A percentile compares a stretch with the other conserved stretches of the same genome.
Conservation (phyloP, 2,113 vertebrate species). For the Jaculus jaculus region DNA sequence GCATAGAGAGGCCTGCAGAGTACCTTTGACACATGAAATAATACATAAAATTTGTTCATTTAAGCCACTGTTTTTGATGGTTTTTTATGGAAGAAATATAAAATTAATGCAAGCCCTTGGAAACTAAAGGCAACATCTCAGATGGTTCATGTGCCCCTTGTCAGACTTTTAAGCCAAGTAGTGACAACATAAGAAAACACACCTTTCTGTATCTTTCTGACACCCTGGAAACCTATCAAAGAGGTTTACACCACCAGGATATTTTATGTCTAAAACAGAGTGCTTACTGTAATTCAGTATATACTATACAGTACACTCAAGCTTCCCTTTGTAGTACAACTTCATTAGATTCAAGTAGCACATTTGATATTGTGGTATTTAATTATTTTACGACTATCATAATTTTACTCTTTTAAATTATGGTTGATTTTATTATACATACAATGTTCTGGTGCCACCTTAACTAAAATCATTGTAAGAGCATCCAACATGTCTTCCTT, state of each 20-base stretch:
- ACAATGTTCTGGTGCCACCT: not conserved
- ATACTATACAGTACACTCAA: not conserved
- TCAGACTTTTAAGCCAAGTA: not conserved
- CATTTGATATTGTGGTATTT: not conserved
- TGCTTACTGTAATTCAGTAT: not conserved
- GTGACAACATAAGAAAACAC: not conserved
- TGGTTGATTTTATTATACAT: not conserved
- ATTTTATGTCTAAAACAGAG: not conserved
- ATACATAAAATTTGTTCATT: too few species aligned
- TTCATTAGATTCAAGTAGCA: not conserved
- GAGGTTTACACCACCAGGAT: not conserved
- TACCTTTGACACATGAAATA: too few species aligned
- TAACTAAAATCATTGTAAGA: not conserved
- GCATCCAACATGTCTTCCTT: not conserved
- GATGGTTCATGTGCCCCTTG: not conserved
- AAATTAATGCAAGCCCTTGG: not conserved
- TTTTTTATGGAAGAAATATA: not conserved
- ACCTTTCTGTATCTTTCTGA: not conserved
- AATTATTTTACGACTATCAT: slow-evolving; percentile 1
- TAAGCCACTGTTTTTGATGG: not conserved
- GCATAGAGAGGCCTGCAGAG: not conserved
- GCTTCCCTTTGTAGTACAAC: not conserved
- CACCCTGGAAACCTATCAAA: not conserved
- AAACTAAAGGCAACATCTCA: not conserved
- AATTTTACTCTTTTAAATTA: not conserved